Evolutionary conservation across 2,797 vertebrate genomes (phyloP).

Genomic region (Tokudaia muenninki): DNA sequence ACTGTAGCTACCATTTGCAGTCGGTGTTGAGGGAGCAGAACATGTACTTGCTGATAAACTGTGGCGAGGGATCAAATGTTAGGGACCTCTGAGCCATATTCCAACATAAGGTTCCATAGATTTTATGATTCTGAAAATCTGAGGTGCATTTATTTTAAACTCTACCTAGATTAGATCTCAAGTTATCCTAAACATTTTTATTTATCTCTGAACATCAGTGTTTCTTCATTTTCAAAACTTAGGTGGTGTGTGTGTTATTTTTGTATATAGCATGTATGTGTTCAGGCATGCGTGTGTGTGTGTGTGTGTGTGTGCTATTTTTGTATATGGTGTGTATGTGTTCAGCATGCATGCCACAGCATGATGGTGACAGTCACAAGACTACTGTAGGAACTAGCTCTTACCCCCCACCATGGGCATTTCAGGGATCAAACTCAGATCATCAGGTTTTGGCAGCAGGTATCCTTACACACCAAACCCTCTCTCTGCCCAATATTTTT

Average conservation of each 20-base stretch:
- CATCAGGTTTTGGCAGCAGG: neutral
- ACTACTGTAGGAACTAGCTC: neutral
- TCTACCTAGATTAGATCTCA: neutral
- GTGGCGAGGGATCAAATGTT: slow-evolving; percentile 19
- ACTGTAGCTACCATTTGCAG: neutral
- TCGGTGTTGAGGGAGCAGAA: neutral
- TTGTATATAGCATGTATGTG: neutral
- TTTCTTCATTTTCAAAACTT: neutral
- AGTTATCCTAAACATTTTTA: slow-evolving; percentile 43
- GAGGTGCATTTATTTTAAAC: slow-evolving; percentile 16
- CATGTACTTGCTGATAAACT: slow-evolving; percentile 15
- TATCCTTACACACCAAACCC: neutral
- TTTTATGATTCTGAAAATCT: slow-evolving; percentile 41
- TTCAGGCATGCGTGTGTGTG: neutral
- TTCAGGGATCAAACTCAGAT: neutral
- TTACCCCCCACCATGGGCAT: neutral
- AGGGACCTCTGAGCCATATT: neutral
- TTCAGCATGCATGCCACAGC: neutral
- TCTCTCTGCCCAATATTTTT: neutral
- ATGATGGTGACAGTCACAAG: neutral
- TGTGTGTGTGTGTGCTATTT: neutral
- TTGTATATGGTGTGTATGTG: neutral
- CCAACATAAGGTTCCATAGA: neutral
- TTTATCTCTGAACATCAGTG: slow-evolving; percentile 28
- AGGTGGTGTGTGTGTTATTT: neutral